Conservation (phyloP, 2,888 invertebrate species). For the Agrochola macilenta region DNA sequence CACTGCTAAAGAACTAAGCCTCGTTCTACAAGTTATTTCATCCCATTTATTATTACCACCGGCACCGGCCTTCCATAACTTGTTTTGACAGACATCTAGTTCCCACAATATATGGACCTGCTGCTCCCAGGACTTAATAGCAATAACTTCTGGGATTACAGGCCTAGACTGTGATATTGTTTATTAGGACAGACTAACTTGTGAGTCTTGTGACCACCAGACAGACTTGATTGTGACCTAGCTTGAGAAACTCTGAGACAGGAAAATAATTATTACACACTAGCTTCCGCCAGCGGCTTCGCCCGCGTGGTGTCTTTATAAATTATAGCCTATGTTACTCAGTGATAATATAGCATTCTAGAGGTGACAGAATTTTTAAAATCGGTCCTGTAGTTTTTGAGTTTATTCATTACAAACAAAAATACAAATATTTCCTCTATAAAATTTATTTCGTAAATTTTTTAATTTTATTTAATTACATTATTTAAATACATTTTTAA, state of each 20-base stretch:
- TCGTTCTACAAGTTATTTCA: not conserved
- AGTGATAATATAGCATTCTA: too few species aligned
- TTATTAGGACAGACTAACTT: conserved; percentile 27
- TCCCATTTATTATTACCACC: conserved; percentile 7
- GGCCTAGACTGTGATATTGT: conserved; percentile 9
- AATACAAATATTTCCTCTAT: too few species aligned
- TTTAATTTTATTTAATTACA: too few species aligned
- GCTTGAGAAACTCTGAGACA: not conserved
- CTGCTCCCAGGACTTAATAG: conserved; percentile 1
- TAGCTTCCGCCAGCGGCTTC: too few species aligned
- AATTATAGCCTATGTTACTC: too few species aligned
- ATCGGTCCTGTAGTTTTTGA: too few species aligned
- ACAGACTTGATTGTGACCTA: not conserved
- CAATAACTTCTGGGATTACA: conserved; percentile 35
- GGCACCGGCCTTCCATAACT: conserved; percentile 14
- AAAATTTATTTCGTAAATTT: too few species aligned
- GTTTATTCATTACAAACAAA: too few species aligned
- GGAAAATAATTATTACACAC: not conserved
- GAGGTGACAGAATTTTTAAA: too few species aligned
- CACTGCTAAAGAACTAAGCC: not conserved
- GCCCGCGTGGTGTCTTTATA: too few species aligned
- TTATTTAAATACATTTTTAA: too few species aligned
- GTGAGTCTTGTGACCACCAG: conserved; percentile 9
- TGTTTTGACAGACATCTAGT: conserved; percentile 27
- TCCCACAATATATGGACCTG: conserved; percentile 11